phyloP scores from a whole-genome alignment of 2,113 vertebrate genomes.

The Stercorarius parasiticus region DNA sequence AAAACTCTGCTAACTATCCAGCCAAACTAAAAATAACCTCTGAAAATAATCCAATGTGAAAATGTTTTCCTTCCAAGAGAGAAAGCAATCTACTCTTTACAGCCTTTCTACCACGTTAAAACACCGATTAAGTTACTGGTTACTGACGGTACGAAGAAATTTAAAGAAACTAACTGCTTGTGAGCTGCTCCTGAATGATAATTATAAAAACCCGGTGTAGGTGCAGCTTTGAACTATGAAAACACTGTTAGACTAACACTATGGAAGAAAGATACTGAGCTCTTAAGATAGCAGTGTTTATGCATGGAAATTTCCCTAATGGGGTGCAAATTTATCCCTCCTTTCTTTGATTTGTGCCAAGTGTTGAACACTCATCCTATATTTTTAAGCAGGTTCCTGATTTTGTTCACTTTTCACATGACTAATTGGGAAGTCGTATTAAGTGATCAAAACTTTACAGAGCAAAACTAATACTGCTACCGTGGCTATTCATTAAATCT shows the following conservation, averaged over 20 bases:
- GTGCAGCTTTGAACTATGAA: not conserved
- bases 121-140: not conserved
- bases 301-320: not conserved
- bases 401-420: not conserved
- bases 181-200: not conserved
- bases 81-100: not conserved
- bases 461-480: not conserved
- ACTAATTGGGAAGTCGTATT: not conserved
- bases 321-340: not conserved
- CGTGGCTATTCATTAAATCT: not conserved
- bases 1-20: not conserved
- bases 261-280: not conserved
- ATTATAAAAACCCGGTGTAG: not conserved
- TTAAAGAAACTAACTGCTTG: not conserved
- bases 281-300: not conserved
- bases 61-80: not conserved
- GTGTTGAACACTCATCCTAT: not conserved
- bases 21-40: constrained; percentile 30
- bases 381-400: not conserved
- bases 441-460: not conserved
- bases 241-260: not conserved
- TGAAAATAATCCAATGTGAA: not conserved
- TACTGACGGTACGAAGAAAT: not conserved
- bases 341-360: not conserved
- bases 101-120: not conserved